These are phyloP conservation scores for Drosophila rhopaloa DNA, from an alignment of 1,140 invertebrate species.

Conservation along the genomic window DNA sequence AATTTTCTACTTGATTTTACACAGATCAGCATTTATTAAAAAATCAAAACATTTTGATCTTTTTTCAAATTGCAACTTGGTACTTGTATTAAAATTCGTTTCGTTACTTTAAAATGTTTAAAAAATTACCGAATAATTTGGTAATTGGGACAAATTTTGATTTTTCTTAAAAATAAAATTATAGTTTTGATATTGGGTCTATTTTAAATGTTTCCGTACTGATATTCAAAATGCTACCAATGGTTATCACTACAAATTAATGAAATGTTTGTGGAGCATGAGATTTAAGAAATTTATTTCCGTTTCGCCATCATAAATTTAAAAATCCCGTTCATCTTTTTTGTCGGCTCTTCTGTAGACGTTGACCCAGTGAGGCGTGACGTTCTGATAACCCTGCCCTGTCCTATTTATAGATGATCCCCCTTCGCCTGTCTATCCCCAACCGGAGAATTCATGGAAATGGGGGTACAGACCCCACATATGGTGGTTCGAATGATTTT, in stretches of 20 bases:
- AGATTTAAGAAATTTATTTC: neutral
- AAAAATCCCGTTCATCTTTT: slow-evolving; percentile 25
- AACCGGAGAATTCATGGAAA: slow-evolving; percentile 13
- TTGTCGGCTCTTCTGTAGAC: slow-evolving; percentile 30
- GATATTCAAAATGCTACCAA: neutral
- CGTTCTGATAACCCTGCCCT: slow-evolving; percentile 78
- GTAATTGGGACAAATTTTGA: no score
- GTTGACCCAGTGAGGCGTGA: slow-evolving; percentile 76
- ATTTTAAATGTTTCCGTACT: no score
- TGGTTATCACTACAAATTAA: neutral
- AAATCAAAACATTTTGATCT: no score
- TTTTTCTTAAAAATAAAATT: no score
- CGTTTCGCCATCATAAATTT: slow-evolving; percentile 43
- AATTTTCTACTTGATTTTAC: no score
- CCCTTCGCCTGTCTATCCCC: slow-evolving; percentile 1
- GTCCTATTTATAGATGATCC: slow-evolving; percentile 64
- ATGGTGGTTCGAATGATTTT: slow-evolving; percentile 51
- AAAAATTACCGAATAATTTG: no score
- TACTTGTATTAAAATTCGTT: no score
- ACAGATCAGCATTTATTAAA: no score
- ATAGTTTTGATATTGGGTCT: no score
- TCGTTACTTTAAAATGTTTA: no score
- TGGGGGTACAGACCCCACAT: slow-evolving; percentile 41
- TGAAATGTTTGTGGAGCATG: neutral
- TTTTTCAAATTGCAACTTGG: no score